phyloP scores from a whole-genome alignment of 37 sponge, comb jelly and placozoan genomes.

The Haliclona indistincta region DNA sequence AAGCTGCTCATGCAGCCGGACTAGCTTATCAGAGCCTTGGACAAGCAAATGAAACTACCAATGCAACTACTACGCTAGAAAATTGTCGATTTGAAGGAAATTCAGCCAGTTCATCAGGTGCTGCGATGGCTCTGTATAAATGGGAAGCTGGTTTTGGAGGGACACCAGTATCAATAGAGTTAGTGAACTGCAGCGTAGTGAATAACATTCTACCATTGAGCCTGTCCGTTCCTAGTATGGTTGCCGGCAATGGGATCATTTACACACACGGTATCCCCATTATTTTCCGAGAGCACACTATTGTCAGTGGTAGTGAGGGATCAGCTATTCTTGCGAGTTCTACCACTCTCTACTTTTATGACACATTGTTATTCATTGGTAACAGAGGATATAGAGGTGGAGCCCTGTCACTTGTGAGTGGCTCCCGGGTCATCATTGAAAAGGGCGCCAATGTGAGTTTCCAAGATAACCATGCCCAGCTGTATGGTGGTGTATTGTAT shows the following conservation, averaged over 20 bases:
- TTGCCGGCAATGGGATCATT: not conserved
- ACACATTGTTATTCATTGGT: not conserved
- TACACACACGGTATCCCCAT: conserved; percentile 1
- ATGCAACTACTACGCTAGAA: not conserved
- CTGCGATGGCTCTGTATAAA: not conserved
- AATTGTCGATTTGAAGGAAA: not conserved
- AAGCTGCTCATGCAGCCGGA: not conserved
- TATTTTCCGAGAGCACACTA: not conserved
- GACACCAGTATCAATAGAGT: not conserved
- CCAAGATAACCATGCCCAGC: conserved; percentile 5
- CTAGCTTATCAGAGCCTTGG: conserved; percentile 2
- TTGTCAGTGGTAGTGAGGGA: not conserved
- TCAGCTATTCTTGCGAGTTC: not conserved
- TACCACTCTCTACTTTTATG: not conserved
- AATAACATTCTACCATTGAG: not conserved
- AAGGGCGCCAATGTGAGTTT: not conserved
- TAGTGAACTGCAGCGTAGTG: not conserved
- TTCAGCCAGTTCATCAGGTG: not conserved
- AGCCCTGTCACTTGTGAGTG: not conserved
- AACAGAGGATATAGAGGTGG: conserved; percentile 1
- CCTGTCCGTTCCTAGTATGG: not conserved
- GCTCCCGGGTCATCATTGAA: not conserved
- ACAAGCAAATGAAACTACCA: not conserved
- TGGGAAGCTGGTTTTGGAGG: conserved; percentile 11
- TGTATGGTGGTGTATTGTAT: conserved; percentile 1